Percentiles rank a stretch among this genome's conserved stretches.
Evolutionary conservation across 2,888 invertebrate species (phyloP).

Genomic region (Drosophila mimetica): DNA sequence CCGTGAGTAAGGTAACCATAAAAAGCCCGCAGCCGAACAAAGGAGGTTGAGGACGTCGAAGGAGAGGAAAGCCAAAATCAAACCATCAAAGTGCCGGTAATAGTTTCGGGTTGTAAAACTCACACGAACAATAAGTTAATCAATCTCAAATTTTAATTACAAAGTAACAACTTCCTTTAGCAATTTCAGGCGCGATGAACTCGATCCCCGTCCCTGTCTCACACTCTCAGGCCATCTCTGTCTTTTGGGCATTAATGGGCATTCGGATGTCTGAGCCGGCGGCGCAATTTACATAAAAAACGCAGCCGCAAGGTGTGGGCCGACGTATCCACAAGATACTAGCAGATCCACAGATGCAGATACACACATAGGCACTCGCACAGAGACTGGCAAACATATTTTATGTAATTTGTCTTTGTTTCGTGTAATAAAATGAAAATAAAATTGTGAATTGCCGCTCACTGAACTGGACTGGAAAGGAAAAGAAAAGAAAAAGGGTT

Average conservation of each 20-base stretch:
- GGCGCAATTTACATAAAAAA: conserved; percentile 76
- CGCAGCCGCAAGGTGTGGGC: conserved; percentile 73
- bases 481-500: conserved; percentile 26
- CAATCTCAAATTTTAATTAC: conserved; percentile 80
- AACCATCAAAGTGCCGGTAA: conserved; percentile 79
- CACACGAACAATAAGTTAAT: conserved; percentile 82
- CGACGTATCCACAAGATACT: conserved; percentile 49
- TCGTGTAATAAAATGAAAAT: conserved; percentile 80
- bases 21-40: conserved; percentile 33
- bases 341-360: conserved; percentile 20
- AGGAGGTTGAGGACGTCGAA: conserved; percentile 20
- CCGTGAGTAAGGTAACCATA: conserved; percentile 43
- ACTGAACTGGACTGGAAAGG: conserved; percentile 8
- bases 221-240: conserved; percentile 22
- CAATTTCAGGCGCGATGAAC: conserved; percentile 80
- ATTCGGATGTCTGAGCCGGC: conserved; percentile 44
- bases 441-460: conserved; percentile 74
- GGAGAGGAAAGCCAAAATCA: conserved; percentile 60
- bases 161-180: conserved; percentile 80
- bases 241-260: conserved; percentile 60
- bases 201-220: conserved; percentile 31
- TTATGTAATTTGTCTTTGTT: conserved; percentile 81
- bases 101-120: conserved; percentile 79
- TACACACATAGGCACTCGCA: conserved; percentile 22
- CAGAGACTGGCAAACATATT: conserved; percentile 63